Conservation (phyloP, 2,113 vertebrate species). For the Stigmatopora nigra region DNA sequence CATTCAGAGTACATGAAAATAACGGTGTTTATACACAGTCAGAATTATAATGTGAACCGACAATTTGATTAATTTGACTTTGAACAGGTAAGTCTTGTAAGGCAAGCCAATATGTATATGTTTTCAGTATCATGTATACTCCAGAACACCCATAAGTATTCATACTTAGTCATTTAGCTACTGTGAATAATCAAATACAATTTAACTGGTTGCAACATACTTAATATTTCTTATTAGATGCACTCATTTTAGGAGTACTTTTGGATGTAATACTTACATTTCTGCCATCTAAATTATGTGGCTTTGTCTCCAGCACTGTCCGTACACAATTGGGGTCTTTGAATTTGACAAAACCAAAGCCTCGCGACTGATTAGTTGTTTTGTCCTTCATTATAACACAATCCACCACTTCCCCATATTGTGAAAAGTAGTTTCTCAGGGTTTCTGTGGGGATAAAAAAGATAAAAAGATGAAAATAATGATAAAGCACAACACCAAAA, state of each 20-base stretch:
- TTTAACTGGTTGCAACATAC: conserved; percentile 3
- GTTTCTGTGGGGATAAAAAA: conserved; percentile 76
- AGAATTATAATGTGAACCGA: not conserved
- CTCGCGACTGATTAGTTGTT: conserved; percentile 98
- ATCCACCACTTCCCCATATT: conserved; percentile 98
- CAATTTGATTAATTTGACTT: conserved; percentile 21
- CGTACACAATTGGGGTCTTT: conserved; percentile 99
- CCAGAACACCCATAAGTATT: conserved; percentile 2
- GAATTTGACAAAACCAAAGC: conserved; percentile 99
- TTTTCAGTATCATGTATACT: not conserved
- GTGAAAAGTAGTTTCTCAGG: conserved; percentile 95
- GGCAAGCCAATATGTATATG: conserved; percentile 11
- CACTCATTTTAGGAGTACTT: conserved; percentile 9
- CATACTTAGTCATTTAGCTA: conserved; percentile 25
- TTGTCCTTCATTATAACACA: conserved; percentile 99
- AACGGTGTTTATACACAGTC: conserved; percentile 2
- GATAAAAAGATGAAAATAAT: conserved; percentile 23
- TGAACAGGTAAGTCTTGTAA: conserved; percentile 34
- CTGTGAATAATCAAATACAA: conserved; percentile 24
- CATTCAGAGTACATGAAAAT: not conserved
- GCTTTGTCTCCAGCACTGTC: conserved; percentile 94
- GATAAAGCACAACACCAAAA: conserved; percentile 9
- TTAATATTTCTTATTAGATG: conserved; percentile 16
- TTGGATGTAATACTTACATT: conserved; percentile 79
- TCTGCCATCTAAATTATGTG: conserved; percentile 93